Percentiles rank a stretch among this genome's conserved stretches.
Evolutionary conservation across 2,113 vertebrate genomes (phyloP).

Genomic region (Menidia beryllina): DNA sequence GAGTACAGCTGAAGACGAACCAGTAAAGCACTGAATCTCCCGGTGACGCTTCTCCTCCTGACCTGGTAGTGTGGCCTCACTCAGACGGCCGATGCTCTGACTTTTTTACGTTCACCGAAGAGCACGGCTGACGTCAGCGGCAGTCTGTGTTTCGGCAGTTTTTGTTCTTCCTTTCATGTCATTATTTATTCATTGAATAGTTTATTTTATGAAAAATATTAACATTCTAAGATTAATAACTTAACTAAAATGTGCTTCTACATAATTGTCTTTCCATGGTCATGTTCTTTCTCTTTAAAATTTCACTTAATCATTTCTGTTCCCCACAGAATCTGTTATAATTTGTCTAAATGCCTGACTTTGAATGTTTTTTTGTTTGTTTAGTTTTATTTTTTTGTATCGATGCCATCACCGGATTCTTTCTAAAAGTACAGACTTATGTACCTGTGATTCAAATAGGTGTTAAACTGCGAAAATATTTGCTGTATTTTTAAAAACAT

Average conservation of each 20-base stretch:
- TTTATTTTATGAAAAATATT: slow-evolving; percentile 54
- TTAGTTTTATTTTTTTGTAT: slow-evolving; percentile 37
- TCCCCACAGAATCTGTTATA: slow-evolving; percentile 36
- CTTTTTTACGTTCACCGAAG: slow-evolving; percentile 38
- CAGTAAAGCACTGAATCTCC: slow-evolving; percentile 66
- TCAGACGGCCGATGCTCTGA: slow-evolving; percentile 41
- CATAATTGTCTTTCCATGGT: slow-evolving; percentile 30
- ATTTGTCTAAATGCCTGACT: slow-evolving; percentile 63
- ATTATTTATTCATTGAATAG: slow-evolving; percentile 76
- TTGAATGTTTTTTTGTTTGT: too few relatives aligned
- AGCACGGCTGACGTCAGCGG: slow-evolving; percentile 42
- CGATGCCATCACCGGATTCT: slow-evolving; percentile 33
- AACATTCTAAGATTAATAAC: slow-evolving; percentile 69
- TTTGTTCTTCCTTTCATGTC: slow-evolving; percentile 36
- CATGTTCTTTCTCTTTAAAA: slow-evolving; percentile 35
- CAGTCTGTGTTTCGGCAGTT: slow-evolving; percentile 27
- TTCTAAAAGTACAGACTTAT: slow-evolving; percentile 20
- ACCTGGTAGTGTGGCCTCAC: slow-evolving; percentile 61
- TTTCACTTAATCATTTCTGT: slow-evolving; percentile 23
- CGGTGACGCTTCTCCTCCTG: slow-evolving; percentile 32
- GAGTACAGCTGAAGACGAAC: slow-evolving; percentile 53
- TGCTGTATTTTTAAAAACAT: slow-evolving; percentile 67
- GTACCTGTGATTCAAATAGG: slow-evolving; percentile 29
- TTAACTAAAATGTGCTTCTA: slow-evolving; percentile 54
- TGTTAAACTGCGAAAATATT: slow-evolving; percentile 39